These are phyloP conservation scores for Drosophila vallismaia DNA, from an alignment of 2,888 invertebrate genomes.

Conservation along the genomic window DNA sequence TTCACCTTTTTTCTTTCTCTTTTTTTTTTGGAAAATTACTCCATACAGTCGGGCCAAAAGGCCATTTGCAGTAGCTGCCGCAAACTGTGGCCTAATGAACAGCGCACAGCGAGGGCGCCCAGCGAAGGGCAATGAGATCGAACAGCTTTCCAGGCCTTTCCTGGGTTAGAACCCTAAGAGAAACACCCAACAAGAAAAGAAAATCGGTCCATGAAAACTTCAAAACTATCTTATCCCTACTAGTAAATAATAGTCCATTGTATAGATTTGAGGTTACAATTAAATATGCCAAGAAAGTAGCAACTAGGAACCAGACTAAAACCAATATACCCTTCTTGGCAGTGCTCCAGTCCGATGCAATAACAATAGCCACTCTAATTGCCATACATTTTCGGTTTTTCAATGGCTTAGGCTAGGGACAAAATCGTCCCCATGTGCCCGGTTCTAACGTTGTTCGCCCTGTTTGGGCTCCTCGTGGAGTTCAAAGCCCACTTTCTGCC, in stretches of 20 bases:
- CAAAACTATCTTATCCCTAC: no score
- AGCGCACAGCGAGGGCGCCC: conserved; percentile 26
- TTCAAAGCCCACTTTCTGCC: conserved; percentile 20
- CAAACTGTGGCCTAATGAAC: conserved; percentile 78
- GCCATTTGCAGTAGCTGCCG: conserved; percentile 70
- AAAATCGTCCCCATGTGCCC: conserved; percentile 5
- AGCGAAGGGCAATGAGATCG: no score
- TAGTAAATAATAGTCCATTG: no score
- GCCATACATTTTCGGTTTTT: conserved; percentile 81
- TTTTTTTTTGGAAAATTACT: conserved; percentile 70
- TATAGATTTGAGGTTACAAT: no score
- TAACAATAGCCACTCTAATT: conserved; percentile 81
- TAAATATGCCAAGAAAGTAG: neutral
- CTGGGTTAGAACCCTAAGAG: no score
- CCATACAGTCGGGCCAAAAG: conserved; percentile 52
- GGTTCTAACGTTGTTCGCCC: conserved; percentile 11
- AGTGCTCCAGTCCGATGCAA: conserved; percentile 48
- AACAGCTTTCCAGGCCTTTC: no score
- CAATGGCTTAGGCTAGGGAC: conserved; percentile 70
- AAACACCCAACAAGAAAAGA: neutral
- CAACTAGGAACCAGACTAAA: neutral
- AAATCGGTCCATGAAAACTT: no score
- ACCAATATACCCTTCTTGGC: neutral
- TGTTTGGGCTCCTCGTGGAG: conserved; percentile 33
- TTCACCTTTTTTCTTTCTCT: no score